A percentile compares a stretch with the other conserved stretches of the same genome.
These are phyloP conservation scores for Malurus cyaneus DNA, from an alignment of 2,113 vertebrate genomes.

Conservation along the genomic window DNA sequence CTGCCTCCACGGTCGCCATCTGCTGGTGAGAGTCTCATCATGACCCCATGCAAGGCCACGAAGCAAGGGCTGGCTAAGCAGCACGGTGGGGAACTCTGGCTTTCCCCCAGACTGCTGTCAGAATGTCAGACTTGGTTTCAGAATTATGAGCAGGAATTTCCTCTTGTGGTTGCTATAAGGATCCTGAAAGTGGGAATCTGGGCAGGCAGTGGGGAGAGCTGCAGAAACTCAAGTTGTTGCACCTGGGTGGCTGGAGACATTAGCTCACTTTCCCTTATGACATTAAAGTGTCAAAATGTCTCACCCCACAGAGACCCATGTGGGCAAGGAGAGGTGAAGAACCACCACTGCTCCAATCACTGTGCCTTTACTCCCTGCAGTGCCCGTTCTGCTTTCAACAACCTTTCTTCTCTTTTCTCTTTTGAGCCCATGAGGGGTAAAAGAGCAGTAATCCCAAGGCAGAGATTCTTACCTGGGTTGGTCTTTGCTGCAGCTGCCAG, in stretches of 20 bases:
- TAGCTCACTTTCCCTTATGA: background rate
- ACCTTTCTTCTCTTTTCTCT: background rate
- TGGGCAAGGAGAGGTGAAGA: background rate
- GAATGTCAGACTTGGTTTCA: background rate
- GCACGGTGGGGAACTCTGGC: background rate
- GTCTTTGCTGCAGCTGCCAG: background rate
- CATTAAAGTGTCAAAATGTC: background rate
- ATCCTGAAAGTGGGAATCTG: background rate
- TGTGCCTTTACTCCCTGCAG: background rate
- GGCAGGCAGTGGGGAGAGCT: background rate
- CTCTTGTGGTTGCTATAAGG: background rate
- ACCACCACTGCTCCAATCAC: fast-evolving
- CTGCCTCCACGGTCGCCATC: background rate
- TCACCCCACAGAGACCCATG: background rate
- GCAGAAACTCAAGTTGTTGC: background rate
- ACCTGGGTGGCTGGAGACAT: background rate
- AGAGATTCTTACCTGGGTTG: background rate
- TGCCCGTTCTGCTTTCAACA: background rate
- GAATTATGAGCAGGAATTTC: fast-evolving
- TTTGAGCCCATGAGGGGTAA: background rate
- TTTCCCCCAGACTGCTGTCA: background rate
- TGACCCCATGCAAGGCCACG: fast-evolving
- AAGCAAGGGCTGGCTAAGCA: background rate
- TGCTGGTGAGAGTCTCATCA: background rate
- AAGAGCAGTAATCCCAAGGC: background rate